phyloP scores from a whole-genome alignment of 2,888 invertebrate species.

The Ypsolopha sequella region DNA sequence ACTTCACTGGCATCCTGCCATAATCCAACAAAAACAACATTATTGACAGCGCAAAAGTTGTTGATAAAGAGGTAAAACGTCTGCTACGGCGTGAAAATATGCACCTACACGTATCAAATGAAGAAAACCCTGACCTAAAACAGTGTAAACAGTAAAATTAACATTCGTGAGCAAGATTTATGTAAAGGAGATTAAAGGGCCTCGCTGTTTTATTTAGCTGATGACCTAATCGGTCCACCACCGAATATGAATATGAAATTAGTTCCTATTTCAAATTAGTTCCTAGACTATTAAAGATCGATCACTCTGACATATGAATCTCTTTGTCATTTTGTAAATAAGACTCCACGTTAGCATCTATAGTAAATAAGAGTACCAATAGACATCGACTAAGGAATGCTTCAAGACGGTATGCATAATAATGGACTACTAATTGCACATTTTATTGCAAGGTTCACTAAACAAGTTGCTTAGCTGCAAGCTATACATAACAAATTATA shows the following conservation, averaged over 20 bases:
- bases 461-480: background rate
- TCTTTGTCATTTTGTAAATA: too few relatives aligned
- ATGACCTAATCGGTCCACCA: constrained; percentile 1
- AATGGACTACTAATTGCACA: background rate
- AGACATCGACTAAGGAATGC: too few relatives aligned
- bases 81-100: background rate
- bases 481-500: background rate
- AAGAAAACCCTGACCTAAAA: constrained; percentile 30
- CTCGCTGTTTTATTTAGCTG: background rate
- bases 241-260: background rate
- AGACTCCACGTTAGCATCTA: too few relatives aligned
- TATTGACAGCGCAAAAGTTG: background rate
- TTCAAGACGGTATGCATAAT: background rate
- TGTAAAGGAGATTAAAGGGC: constrained; percentile 2
- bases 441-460: background rate
- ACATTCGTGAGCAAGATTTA: constrained; percentile 14
- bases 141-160: constrained; percentile 17
- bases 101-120: background rate
- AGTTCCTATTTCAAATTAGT: background rate
- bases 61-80: background rate
- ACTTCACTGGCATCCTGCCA: background rate
- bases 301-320: background rate
- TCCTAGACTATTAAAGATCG: background rate
- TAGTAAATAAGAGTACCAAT: too few relatives aligned
- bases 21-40: background rate